These are phyloP conservation scores for Hymenopus coronatus DNA, from an alignment of 2,888 invertebrate genomes.

Conservation along the genomic window DNA sequence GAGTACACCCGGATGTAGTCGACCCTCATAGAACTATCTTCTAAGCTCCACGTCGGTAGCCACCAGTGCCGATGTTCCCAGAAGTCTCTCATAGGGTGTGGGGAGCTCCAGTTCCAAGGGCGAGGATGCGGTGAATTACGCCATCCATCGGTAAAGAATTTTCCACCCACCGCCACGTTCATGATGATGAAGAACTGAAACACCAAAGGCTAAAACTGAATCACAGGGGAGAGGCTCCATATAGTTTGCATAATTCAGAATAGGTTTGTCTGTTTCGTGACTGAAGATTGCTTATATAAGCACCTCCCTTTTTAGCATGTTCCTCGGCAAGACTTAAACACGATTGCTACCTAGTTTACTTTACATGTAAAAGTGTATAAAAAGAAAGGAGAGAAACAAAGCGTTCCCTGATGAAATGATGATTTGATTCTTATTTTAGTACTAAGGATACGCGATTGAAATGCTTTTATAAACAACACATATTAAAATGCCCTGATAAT, in stretches of 20 bases:
- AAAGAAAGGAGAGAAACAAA: too few relatives aligned
- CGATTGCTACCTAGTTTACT: too few relatives aligned
- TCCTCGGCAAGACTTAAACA: neutral
- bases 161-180: conserved; percentile 48
- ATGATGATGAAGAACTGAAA: conserved; percentile 45
- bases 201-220: neutral
- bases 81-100: conserved; percentile 35
- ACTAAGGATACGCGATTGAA: too few relatives aligned
- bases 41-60: conserved; percentile 35
- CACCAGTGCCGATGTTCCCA: conserved; percentile 34
- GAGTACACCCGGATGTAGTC: conserved; percentile 37
- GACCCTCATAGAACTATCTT: conserved; percentile 30
- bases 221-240: neutral
- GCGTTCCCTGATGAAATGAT: too few relatives aligned
- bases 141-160: conserved; percentile 40
- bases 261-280: too few relatives aligned
- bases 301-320: neutral
- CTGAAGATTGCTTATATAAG: neutral
- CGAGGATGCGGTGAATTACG: conserved; percentile 34
- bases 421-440: too few relatives aligned
- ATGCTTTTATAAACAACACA: too few relatives aligned
- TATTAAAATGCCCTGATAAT: too few relatives aligned
- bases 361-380: too few relatives aligned
- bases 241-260: neutral
- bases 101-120: conserved; percentile 35